Base-by-base conservation (phyloP, 2,113 vertebrate genomes). In the Chloebia gouldiae region DNA sequence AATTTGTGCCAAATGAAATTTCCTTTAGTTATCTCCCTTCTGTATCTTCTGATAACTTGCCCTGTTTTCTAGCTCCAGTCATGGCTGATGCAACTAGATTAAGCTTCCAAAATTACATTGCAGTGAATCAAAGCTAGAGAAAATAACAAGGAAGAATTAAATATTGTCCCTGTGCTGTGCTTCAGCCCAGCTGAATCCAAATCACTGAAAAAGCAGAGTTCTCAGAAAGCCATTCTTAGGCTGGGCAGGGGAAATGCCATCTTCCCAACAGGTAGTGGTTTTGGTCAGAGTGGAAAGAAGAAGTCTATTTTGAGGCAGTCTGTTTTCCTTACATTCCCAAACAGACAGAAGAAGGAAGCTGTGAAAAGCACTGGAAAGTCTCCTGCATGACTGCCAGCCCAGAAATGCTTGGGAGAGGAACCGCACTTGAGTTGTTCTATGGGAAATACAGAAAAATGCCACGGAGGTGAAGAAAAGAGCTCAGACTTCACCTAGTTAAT, bases 11-110 rank as follows among this genome's bases (percentile, higher is more conserved):
- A 95, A 94, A 94, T 73, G 40, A 95, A 95, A 95, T 93, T 91
- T 96, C 94, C 90, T 90, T 90, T 90, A 90, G 87, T 81, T 96
- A 95, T 96, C 94, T 96, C 71, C 69, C 90, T 80, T 79, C 87
- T 97, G 91, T 47, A 97, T 95, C 96, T 92, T 91, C 90, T 94
- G 90, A 96, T 92, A 96, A 93, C 91, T 95, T 94, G 54, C 54
- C 87, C 94, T 96, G 92, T 94, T 97, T 95, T 94, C 87, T 83
- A 95, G 84, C 66, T 91, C 78, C 73, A 95, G 93, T 90, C 93
- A 94, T 92, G 78, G 73, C 77, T 94, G 89, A 92, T 96, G 91
- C 95, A 96, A 93, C 89, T 80, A 92, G 84, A 95, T 95, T 95
- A 93, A 93, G 87, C 54, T 95, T 94, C 70, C 87, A 91, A 95